Conservation (phyloP, 2,113 vertebrate species). For the Salvelinus namaycush region DNA sequence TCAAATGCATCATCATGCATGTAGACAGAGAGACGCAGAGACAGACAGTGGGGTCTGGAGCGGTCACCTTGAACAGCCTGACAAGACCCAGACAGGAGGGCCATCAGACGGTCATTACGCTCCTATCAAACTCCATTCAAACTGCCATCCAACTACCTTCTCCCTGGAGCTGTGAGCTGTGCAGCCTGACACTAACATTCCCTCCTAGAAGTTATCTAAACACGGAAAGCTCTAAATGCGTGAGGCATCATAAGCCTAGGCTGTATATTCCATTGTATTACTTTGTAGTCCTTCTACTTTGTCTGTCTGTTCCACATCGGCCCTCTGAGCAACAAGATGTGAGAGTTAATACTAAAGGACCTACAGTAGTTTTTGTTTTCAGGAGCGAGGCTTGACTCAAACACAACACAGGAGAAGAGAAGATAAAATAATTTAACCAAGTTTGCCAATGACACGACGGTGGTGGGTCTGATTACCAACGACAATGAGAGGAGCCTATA, state of each 20-base stretch:
- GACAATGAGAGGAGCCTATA: too few species aligned
- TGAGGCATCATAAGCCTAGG: neutral
- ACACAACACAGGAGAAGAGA: constrained; percentile 21
- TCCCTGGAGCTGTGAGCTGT: neutral
- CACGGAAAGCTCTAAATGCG: neutral
- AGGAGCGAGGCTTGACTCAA: constrained; percentile 35
- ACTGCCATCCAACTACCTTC: constrained; percentile 47
- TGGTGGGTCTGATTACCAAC: too few species aligned
- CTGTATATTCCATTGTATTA: neutral
- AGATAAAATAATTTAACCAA: constrained; percentile 27
- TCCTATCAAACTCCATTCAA: constrained; percentile 61
- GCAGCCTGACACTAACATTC: neutral
- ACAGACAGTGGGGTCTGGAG: constrained; percentile 27
- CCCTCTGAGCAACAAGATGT: constrained; percentile 63
- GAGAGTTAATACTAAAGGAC: constrained; percentile 47
- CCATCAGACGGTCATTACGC: constrained; percentile 59
- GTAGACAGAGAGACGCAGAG: constrained; percentile 49
- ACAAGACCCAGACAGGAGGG: constrained; percentile 59
- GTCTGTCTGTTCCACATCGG: constrained; percentile 46
- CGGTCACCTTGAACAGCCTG: constrained; percentile 67
- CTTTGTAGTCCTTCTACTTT: constrained; percentile 50
- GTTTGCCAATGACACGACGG: neutral
- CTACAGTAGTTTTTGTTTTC: constrained; percentile 38
- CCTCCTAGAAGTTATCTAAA: neutral
- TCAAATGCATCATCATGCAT: constrained; percentile 51